Evolutionary conservation across 2,797 vertebrate genomes (phyloP).

Genomic region (Borostomias antarcticus): DNA sequence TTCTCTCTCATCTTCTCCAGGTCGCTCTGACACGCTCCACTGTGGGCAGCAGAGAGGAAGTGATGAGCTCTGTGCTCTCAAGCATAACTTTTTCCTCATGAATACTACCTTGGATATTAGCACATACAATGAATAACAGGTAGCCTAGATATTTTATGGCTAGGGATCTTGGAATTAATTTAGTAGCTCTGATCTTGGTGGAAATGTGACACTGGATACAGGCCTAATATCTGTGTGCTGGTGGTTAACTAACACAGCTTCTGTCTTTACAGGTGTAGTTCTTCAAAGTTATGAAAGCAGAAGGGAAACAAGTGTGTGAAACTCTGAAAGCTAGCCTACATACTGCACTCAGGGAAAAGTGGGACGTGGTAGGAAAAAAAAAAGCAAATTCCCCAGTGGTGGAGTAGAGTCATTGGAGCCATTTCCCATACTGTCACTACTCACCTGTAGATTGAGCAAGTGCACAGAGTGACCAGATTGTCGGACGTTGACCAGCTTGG

Average conservation of each 20-base stretch:
- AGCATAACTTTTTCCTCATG: too few species aligned
- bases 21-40: too few species aligned
- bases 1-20: too few species aligned
- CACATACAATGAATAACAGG: not conserved
- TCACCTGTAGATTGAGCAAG: not conserved
- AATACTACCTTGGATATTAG: not conserved
- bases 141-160: not conserved
- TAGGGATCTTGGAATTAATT: not conserved
- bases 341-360: not conserved
- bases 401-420: not conserved
- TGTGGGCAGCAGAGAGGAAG: too few species aligned
- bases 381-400: not conserved
- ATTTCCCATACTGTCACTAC: not conserved
- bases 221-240: too few species aligned
- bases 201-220: not conserved
- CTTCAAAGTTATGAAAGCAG: not conserved
- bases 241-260: too few species aligned
- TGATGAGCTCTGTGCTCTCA: too few species aligned
- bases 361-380: not conserved
- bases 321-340: not conserved
- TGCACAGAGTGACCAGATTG: too few species aligned
- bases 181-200: not conserved
- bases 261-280: not conserved
- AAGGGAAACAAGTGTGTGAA: not conserved
- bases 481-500: too few species aligned